Percentiles rank a stretch among this genome's conserved stretches.
Evolutionary conservation across 2,113 vertebrate species (phyloP).

Genomic region (Erythrolamprus reginae): DNA sequence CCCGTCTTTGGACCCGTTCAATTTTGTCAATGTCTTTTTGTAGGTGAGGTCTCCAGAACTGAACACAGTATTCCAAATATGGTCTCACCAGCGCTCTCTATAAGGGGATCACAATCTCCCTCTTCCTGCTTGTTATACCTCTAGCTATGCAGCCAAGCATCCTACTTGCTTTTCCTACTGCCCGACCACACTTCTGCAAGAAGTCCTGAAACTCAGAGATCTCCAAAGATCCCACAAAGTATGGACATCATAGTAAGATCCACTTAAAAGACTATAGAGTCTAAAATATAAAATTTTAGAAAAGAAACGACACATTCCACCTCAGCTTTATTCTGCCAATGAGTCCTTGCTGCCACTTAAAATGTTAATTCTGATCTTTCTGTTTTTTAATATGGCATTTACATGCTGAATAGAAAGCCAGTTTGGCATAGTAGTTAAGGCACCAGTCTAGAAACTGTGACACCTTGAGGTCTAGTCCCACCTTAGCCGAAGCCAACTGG

Average conservation of each 20-base stretch:
- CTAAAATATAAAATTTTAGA: background rate
- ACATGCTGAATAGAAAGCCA: background rate
- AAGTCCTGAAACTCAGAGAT: background rate
- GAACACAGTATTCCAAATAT: no score
- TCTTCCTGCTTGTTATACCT: no score
- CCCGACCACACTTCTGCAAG: background rate
- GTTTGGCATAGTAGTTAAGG: background rate
- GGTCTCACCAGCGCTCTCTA: no score
- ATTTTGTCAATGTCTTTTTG: no score
- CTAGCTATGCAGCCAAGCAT: no score
- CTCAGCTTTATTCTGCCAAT: background rate
- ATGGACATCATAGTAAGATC: background rate
- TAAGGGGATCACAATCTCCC: no score
- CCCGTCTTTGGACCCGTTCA: no score
- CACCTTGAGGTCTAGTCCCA: background rate
- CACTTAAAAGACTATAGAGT: background rate
- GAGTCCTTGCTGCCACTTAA: background rate
- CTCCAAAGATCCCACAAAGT: background rate
- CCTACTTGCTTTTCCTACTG: no score
- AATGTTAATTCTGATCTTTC: background rate
- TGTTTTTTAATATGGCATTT: background rate
- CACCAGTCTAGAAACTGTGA: background rate
- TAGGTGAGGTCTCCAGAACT: no score
- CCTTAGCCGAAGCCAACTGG: background rate
- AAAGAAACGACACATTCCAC: background rate